Conservation (phyloP, 2,888 invertebrate species). For the Parnassius orleans region DNA sequence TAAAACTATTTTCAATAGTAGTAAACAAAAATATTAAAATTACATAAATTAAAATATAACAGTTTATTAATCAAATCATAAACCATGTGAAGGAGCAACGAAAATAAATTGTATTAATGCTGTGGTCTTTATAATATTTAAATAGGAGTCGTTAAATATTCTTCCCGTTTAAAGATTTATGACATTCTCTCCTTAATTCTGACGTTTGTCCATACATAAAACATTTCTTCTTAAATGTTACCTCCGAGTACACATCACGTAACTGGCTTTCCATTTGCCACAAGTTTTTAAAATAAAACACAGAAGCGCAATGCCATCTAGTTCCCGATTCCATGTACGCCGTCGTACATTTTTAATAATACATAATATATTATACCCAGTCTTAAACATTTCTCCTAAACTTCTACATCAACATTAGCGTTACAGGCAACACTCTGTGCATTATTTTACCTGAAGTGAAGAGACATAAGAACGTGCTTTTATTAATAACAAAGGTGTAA, state of each 20-base stretch:
- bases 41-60: too few relatives aligned
- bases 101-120: too few relatives aligned
- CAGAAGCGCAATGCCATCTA: slow-evolving; percentile 7
- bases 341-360: not conserved
- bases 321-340: not conserved
- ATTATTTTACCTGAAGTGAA: slow-evolving; percentile 1
- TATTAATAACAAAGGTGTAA: not conserved
- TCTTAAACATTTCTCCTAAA: slow-evolving; percentile 23
- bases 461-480: not conserved
- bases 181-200: not conserved
- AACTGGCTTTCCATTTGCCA: not conserved
- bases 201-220: not conserved
- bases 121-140: too few relatives aligned
- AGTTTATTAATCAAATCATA: too few relatives aligned
- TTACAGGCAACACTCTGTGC: slow-evolving; percentile 3
- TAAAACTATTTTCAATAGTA: too few relatives aligned
- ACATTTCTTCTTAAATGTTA: not conserved
- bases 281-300: not conserved
- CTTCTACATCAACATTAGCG: slow-evolving; percentile 18
- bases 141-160: not conserved
- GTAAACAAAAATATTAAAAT: too few relatives aligned
- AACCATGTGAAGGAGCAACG: too few relatives aligned
- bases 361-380: slow-evolving; percentile 18
- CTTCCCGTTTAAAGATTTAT: not conserved
- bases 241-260: not conserved